These are phyloP conservation scores for Heliconius hewitsoni DNA, from an alignment of 1,140 invertebrate species.

Conservation along the genomic window DNA sequence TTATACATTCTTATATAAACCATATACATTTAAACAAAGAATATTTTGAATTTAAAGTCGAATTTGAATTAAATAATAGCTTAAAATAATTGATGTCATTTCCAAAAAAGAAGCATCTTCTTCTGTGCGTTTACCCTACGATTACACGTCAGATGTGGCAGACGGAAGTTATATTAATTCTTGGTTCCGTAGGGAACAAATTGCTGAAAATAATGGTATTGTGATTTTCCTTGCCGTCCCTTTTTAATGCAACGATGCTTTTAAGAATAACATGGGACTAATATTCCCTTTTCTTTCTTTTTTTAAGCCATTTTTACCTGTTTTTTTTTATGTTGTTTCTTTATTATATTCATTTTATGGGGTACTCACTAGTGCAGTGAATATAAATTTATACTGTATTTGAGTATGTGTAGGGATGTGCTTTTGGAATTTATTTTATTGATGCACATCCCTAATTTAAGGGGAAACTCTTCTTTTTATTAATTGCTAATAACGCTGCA, in stretches of 20 bases:
- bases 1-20: too few species aligned
- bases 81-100: neutral
- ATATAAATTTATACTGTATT: too few species aligned
- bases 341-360: neutral
- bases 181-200: slow-evolving; percentile 36
- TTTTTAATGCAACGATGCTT: slow-evolving; percentile 20
- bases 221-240: slow-evolving; percentile 30
- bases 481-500: too few species aligned
- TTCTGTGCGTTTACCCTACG: slow-evolving; percentile 15
- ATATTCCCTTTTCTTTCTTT: neutral
- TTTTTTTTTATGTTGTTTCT: neutral
- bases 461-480: too few species aligned
- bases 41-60: too few species aligned
- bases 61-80: too few species aligned
- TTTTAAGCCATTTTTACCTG: neutral
- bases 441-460: too few species aligned
- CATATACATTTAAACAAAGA: too few species aligned
- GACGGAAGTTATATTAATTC: slow-evolving; percentile 41
- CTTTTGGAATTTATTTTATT: too few species aligned
- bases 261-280: slow-evolving; percentile 6
- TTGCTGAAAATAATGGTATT: slow-evolving; percentile 36
- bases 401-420: too few species aligned
- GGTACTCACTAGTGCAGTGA: too few species aligned
- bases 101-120: neutral
- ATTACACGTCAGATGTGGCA: slow-evolving; percentile 40